These are phyloP conservation scores for Natrix natrix DNA, from an alignment of 2,797 vertebrate genomes.

Conservation along the genomic window DNA sequence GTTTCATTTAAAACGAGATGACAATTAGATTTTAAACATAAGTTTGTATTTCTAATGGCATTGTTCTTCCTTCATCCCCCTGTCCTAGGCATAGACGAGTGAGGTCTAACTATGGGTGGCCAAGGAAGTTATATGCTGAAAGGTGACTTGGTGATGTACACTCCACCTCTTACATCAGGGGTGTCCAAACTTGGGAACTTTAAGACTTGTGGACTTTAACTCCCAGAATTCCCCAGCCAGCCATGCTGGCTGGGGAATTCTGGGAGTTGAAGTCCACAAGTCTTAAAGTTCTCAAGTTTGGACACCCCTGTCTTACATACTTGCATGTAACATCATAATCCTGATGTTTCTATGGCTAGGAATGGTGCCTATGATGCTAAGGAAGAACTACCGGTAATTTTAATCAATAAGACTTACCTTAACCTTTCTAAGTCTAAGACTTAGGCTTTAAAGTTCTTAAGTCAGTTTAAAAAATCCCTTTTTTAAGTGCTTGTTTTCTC, in stretches of 20 bases:
- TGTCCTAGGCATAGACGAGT: neutral
- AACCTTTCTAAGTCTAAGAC: neutral
- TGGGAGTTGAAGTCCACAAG: no score
- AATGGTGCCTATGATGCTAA: neutral
- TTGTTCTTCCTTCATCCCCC: neutral
- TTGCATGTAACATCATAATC: neutral
- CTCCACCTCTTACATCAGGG: neutral
- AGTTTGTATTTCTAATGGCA: neutral
- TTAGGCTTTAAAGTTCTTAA: neutral
- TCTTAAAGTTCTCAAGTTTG: no score
- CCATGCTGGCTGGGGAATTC: no score
- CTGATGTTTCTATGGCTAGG: neutral
- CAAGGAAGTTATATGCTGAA: neutral
- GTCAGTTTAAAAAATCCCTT: neutral
- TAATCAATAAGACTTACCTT: neutral
- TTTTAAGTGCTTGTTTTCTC: neutral
- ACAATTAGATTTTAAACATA: neutral
- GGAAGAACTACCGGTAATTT: neutral
- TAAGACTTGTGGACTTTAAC: no score
- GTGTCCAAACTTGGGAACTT: no score
- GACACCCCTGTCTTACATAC: neutral
- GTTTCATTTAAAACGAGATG: neutral
- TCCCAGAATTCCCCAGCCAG: no score
- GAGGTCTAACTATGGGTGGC: neutral
- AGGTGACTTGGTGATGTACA: neutral